Base-by-base conservation (phyloP, 2,888 invertebrate genomes). In the Beris morrisii region DNA sequence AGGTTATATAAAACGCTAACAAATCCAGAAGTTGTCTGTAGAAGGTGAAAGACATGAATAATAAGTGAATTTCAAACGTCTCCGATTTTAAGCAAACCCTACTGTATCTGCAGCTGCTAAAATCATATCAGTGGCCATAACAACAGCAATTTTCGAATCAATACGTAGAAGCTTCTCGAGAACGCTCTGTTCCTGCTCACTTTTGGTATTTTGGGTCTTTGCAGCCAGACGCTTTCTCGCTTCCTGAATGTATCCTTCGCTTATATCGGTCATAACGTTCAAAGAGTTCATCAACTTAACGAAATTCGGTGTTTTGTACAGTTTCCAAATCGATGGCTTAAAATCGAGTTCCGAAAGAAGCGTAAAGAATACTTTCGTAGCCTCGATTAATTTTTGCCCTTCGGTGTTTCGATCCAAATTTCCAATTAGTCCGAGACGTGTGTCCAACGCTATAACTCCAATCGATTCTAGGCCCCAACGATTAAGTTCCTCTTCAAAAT, bases 51-150 rank as follows among this genome's bases (percentile, higher is more conserved):
- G 38, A 38, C 1, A 7, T 22, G 22, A 22, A 3, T 22, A 2
- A 22, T 22, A 22, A 22, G 22, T 22, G 22, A 22, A 22, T 22
- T 22, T 22, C 22, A 22, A 22, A 22, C 22, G 22, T 22, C 3
- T 22, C 22, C 22, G 22, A 22, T 22, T 22, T 22, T 22, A 22
- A 22, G 22, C 22, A 22, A 22, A n/a, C 30, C 22, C 22, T 79
- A 92, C 89, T 64, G 90, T 89, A 75, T 91, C 90, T 45, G 88
- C 84, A 66, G 90, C 90, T 53, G 88, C 89, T 55, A 85, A 79
- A 31, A 90, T 73, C 86, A 90, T 86, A 75, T 90, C 90, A 70
- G 86, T 83, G 1, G 86, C 87, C 86, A 89, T 88, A 71, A 86
- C 83, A 32, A 84, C 74, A 0, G 89, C 90, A 9, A 87, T 83